Evolutionary conservation across 2,888 invertebrate species (phyloP).

Genomic region (Laspeyria flexula): DNA sequence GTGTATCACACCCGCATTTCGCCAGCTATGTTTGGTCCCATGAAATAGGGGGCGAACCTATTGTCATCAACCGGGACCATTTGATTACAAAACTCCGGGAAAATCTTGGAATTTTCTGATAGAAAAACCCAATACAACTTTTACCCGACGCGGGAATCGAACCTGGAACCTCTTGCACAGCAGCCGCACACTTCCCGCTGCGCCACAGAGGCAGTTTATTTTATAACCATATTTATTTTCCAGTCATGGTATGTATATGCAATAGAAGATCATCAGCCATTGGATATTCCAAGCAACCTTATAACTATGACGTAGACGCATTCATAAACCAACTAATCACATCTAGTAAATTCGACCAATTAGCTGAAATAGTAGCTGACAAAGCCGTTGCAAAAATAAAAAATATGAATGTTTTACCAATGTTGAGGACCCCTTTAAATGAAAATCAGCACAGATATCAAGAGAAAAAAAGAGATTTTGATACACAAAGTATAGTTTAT

Average conservation of each 20-base stretch:
- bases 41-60: too few species aligned
- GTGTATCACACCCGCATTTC: too few species aligned
- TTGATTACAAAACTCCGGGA: too few species aligned
- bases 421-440: too few species aligned
- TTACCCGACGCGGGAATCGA: too few species aligned
- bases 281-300: background rate
- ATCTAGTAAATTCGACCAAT: slow-evolving; percentile 26
- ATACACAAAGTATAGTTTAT: background rate
- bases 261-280: slow-evolving; percentile 4
- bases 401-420: background rate
- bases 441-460: background rate
- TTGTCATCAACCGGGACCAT: too few species aligned
- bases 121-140: too few species aligned
- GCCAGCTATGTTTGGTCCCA: too few species aligned
- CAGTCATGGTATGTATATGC: slow-evolving; percentile 23
- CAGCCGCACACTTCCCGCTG: too few species aligned
- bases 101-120: too few species aligned
- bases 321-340: slow-evolving; percentile 26
- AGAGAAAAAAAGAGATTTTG: background rate
- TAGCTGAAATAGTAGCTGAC: slow-evolving; percentile 26
- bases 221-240: slow-evolving; percentile 8
- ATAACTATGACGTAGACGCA: slow-evolving; percentile 15
- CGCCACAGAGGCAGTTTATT: too few species aligned
- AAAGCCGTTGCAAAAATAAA: slow-evolving; percentile 23
- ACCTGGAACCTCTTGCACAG: too few species aligned